Evolutionary conservation across 2,113 vertebrate species (phyloP).

Genomic region (Rhegmatorhina hoffmannsi): DNA sequence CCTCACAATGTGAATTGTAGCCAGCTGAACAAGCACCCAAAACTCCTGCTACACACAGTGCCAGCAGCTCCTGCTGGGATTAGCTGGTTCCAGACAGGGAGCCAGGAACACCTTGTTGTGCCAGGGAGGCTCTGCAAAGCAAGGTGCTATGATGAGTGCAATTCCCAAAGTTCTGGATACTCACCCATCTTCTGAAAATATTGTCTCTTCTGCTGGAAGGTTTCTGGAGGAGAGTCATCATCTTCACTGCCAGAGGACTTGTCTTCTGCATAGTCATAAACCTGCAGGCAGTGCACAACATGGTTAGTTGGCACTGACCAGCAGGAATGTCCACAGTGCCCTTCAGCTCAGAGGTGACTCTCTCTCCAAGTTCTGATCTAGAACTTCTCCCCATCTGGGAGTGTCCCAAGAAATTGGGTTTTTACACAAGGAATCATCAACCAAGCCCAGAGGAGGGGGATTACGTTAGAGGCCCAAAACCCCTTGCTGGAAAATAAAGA

Average conservation of each 20-base stretch:
- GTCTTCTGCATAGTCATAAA: background rate
- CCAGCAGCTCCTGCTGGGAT: background rate
- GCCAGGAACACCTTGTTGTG: background rate
- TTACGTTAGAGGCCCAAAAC: background rate
- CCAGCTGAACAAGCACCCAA: background rate
- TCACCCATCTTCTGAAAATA: slow-evolving; percentile 92
- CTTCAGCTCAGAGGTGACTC: background rate
- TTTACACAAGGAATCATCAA: background rate
- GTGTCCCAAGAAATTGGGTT: background rate
- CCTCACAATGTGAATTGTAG: background rate
- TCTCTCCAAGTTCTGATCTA: background rate
- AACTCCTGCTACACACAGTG: background rate
- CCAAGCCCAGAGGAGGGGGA: background rate
- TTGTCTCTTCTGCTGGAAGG: slow-evolving; percentile 84
- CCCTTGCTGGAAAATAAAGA: background rate
- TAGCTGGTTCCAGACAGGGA: background rate
- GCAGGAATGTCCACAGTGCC: background rate
- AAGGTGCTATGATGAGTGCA: background rate
- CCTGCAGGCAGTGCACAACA: slow-evolving; percentile 6
- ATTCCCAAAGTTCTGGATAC: background rate
- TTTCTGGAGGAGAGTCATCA: slow-evolving; percentile 36
- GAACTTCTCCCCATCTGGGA: background rate
- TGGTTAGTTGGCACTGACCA: background rate
- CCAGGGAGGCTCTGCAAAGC: background rate
- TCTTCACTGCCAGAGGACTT: background rate